Base-by-base conservation (phyloP, 2,797 vertebrate genomes). In the Denticeps clupeoides region DNA sequence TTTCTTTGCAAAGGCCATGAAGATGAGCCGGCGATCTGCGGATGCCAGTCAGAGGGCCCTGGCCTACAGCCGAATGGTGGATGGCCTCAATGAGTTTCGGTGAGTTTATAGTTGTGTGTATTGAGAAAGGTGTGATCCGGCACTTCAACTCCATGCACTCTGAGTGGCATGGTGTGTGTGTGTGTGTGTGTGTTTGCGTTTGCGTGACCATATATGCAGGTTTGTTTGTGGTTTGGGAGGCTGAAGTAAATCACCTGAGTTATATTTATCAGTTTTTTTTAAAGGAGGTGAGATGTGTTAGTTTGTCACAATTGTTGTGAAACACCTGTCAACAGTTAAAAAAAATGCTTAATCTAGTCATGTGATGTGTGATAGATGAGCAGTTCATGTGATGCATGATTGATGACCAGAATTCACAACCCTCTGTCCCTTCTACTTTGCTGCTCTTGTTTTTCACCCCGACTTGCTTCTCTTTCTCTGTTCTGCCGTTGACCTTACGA, bases 61-160 rank as follows among this genome's bases (percentile, higher is more conserved):
- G 83, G 91, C 91, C 1, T 92, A 95, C 70, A 93, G 82, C 74
- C 89, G 90, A 29, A 99, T 98, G 72, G 82, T 97, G 63, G 95
- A 99, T 16, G 92, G 94, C 43, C 84, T 99, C 24, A 96, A 90
- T 70, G 91, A 96, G 59, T 99, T 99, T 84, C 92, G 94, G 95
- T 99, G 72, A 57, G 75, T 70, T 24, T 15, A 49, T 53, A 16
- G 32, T 62, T 13, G 27, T 23, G 35, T 15, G n/a, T 22, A 19
- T 38, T 21, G 35, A 28, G 18, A 38, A 4, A 21, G 21, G 4
- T 5, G n/a, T 21, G 19, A 22, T n/a, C n/a, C n/a, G n/a, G n/a
- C n/a, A n/a, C n/a, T n/a, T n/a, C n/a, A n/a, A n/a, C n/a, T n/a
- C n/a, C n/a, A n/a, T n/a, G n/a, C n/a, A n/a, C n/a, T n/a, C n/a